Evolutionary conservation across 1,140 invertebrate genomes (phyloP).

Genomic region (Aphaenogaster ashmeadi): DNA sequence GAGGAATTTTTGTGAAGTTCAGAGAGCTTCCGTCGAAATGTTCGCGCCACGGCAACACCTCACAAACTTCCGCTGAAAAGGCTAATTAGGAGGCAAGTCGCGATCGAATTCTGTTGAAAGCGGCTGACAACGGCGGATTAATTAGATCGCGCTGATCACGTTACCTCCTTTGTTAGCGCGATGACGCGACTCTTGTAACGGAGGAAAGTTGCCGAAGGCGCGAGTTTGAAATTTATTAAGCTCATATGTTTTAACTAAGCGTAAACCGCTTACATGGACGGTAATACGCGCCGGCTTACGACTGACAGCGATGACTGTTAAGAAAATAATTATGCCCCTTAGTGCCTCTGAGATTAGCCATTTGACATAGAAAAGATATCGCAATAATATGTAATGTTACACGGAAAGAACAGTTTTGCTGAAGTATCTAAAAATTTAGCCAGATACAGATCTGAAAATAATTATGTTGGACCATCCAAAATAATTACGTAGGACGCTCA

Average conservation of each 20-base stretch:
- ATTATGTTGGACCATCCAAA: too few species aligned
- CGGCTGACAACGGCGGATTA: conserved; percentile 55
- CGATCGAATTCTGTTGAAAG: conserved; percentile 64
- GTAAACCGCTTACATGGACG: conserved; percentile 3
- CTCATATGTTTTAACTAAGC: conserved; percentile 36
- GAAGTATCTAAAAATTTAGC: too few species aligned
- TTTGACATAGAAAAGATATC: neutral
- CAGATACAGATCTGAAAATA: too few species aligned
- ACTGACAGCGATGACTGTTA: neutral
- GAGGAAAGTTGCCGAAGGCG: conserved; percentile 49
- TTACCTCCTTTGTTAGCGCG: conserved; percentile 63
- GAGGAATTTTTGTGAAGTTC: neutral
- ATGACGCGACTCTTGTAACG: conserved; percentile 53
- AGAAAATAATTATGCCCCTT: neutral
- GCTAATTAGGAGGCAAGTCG: conserved; percentile 53
- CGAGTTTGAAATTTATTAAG: conserved; percentile 51
- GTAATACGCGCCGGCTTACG: neutral
- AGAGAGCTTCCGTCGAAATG: neutral
- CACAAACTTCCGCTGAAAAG: conserved; percentile 47
- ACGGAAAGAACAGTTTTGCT: too few species aligned
- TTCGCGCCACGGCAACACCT: neutral
- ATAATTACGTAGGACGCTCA: too few species aligned
- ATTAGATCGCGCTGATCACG: conserved; percentile 62
- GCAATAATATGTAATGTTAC: neutral
- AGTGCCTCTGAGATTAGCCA: neutral